Percentiles rank a stretch among this genome's conserved stretches.
These are phyloP conservation scores for Dorcus parallelipipedus DNA, from an alignment of 2,888 invertebrate genomes.

Conservation along the genomic window DNA sequence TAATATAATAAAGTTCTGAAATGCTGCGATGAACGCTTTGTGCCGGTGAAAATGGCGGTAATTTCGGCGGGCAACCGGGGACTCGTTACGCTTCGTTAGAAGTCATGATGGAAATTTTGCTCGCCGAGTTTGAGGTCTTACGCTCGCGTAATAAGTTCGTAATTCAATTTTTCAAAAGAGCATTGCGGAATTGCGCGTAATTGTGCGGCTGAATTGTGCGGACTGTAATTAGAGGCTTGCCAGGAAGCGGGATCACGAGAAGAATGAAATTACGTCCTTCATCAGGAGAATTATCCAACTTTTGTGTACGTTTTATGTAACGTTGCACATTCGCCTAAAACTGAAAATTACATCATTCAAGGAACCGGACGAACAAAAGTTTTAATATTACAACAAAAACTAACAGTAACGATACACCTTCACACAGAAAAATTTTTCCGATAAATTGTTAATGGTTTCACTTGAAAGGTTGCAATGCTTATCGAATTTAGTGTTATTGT, in stretches of 20 bases:
- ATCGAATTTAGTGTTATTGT: no score
- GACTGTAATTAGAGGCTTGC: not conserved
- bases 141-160: constrained; percentile 40
- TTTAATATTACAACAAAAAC: no score
- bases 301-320: no score
- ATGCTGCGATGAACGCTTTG: constrained; percentile 36
- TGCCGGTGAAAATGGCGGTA: constrained; percentile 43
- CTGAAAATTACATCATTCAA: no score
- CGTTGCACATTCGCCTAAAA: no score
- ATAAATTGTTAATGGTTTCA: no score
- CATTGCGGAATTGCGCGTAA: constrained; percentile 14
- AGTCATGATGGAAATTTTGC: constrained; percentile 38
- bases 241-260: not conserved
- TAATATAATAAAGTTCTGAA: constrained; percentile 42
- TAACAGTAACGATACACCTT: no score
- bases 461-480: no score
- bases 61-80: constrained; percentile 35
- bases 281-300: no score
- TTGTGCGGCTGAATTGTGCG: not conserved
- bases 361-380: no score
- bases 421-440: no score
- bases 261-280: not conserved
- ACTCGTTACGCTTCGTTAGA: constrained; percentile 42
- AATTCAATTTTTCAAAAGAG: constrained; percentile 34
- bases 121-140: constrained; percentile 32